Evolutionary conservation across 2,113 vertebrate genomes (phyloP), one percentile per base, ranked within the genome.

Genomic region (Grantiella picta): DNA sequence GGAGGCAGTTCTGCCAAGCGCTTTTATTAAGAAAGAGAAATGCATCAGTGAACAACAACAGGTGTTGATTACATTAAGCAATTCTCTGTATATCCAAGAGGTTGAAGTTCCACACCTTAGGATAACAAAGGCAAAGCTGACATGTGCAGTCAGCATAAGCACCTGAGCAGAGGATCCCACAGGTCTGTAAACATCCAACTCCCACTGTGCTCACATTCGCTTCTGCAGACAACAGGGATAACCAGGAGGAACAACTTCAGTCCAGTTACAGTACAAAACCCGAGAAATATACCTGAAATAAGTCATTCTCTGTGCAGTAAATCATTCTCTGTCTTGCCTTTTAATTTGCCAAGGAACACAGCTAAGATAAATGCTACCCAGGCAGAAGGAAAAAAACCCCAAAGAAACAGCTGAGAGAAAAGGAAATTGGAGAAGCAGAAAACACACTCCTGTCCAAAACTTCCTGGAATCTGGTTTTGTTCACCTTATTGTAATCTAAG

Each of bases 341-440:
- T 12, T 50, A 61, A 59, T 77, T 77, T 83, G 38, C 17, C 42
- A 59, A 5, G 7, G 4, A 81, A 50, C 31, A 33, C 17, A 61
- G 25, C 24, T 17, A 66, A 45, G 12, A 54, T 24, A 69, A 76
- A 36, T 12, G 11, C 24, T 50, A 38, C 6, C 11, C 63, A 66
- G 21, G 29, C 7, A 42, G 49, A 4, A 57, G 20, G 11, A 9
- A 53, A 49, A 25, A 60, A 18, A 3, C 0, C 3, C 12, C 24
- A 52, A 45, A 25, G 11, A 66, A 36, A 23, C 24, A 65, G 5
- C 57, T 36, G 8, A 33, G 6, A 3, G 11, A 42, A 59, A 69
- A 82, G 6, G 44, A 85, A 64, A 45, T 28, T 8, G 47, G 21
- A 63, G 8, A 33, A 64, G n/a, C 0, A 71, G 52, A 19, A 66